Percentiles rank a stretch among this genome's conserved stretches.
Evolutionary conservation across 92 coral and sea anemone genomes (phyloP).

Genomic region (Palythoa heliodiscus): DNA sequence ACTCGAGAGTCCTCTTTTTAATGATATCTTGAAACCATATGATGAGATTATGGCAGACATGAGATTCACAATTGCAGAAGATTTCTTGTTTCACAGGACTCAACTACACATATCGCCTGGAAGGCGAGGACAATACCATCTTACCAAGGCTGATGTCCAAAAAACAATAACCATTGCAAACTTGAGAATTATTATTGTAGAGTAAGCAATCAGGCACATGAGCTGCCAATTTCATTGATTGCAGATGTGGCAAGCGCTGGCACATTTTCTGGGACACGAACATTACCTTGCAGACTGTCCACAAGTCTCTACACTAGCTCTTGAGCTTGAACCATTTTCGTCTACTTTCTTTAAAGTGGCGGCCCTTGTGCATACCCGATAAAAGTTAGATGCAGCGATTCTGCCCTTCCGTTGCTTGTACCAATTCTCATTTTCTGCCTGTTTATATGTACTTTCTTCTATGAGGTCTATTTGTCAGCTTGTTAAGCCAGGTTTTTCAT

Average conservation of each 20-base stretch:
- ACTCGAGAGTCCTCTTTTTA: not conserved
- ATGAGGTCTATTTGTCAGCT: conserved; percentile 8
- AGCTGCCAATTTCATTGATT: not conserved
- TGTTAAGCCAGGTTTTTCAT: not conserved
- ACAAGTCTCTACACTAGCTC: conserved; percentile 45
- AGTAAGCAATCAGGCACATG: not conserved
- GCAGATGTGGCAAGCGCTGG: conserved; percentile 42
- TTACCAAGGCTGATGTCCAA: not conserved
- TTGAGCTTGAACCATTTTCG: not conserved
- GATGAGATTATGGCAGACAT: not conserved
- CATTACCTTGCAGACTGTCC: conserved; percentile 40
- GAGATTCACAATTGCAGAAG: not conserved
- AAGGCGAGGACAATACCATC: not conserved
- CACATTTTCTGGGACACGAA: conserved; percentile 44
- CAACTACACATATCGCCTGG: not conserved
- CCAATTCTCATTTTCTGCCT: conserved; percentile 34
- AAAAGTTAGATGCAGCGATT: conserved; percentile 39
- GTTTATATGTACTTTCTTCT: conserved; percentile 31
- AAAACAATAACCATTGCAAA: not conserved
- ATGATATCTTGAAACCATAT: not conserved
- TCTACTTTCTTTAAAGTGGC: not conserved
- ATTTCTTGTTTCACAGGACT: too few relatives aligned
- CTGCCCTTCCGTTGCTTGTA: conserved; percentile 10
- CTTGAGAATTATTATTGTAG: not conserved
- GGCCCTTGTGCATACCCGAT: conserved; percentile 28